Evolutionary conservation across 2,113 vertebrate species (phyloP).

Genomic region (Vimba vimba): DNA sequence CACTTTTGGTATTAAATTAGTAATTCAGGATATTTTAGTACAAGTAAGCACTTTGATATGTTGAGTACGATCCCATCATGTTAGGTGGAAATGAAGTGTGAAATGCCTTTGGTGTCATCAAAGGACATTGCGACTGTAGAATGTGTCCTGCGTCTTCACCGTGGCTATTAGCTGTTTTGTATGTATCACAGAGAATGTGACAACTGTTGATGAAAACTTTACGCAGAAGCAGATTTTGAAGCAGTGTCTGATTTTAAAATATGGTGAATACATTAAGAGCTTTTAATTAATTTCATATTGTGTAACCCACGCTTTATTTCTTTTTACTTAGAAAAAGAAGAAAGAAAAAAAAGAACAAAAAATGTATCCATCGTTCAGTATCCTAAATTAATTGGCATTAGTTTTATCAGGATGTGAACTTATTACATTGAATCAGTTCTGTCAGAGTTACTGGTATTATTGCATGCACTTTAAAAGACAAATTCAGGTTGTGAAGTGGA

Average conservation of each 20-base stretch:
- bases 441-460: slow-evolving; percentile 91
- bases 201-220: slow-evolving; percentile 83
- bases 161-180: slow-evolving; percentile 81
- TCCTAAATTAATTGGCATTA: slow-evolving; percentile 78
- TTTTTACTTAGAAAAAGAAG: slow-evolving; percentile 89
- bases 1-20: slow-evolving; percentile 98
- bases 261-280: slow-evolving; percentile 94
- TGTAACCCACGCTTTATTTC: slow-evolving; percentile 81
- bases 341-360: slow-evolving; percentile 77
- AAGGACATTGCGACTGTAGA: slow-evolving; percentile 75
- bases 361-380: slow-evolving; percentile 81
- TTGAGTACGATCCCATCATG: slow-evolving; percentile 92
- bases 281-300: slow-evolving; percentile 99
- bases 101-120: slow-evolving; percentile 70
- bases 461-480: slow-evolving; percentile 99
- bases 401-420: slow-evolving; percentile 90
- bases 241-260: slow-evolving; percentile 83
- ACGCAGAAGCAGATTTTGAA: slow-evolving; percentile 82
- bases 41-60: slow-evolving; percentile 97
- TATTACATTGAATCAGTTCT: slow-evolving; percentile 87
- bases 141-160: slow-evolving; percentile 78
- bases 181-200: too few relatives aligned
- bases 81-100: slow-evolving; percentile 82
- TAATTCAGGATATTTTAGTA: slow-evolving; percentile 98
- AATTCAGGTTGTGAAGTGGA: slow-evolving; percentile 87